phyloP scores from a whole-genome alignment of 2,113 vertebrate species.

The Podiceps cristatus region DNA sequence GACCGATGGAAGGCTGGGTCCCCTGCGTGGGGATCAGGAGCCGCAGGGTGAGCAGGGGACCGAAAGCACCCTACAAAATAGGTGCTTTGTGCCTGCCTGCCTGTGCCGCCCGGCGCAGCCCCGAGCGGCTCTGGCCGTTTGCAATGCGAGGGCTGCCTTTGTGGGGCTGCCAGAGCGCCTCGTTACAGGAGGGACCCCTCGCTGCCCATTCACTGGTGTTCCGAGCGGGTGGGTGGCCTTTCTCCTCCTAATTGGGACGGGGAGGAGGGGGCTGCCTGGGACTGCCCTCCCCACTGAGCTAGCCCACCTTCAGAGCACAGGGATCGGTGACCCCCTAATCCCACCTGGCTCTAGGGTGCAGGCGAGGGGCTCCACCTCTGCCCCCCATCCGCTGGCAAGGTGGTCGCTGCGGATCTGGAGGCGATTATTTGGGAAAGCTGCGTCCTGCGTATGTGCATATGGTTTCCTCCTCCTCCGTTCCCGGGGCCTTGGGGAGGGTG shows the following conservation, averaged over 20 bases:
- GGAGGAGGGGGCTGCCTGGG: background rate
- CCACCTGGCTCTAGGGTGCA: background rate
- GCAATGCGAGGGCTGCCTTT: background rate
- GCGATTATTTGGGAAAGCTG: background rate
- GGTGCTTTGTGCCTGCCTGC: background rate
- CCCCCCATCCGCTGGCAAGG: background rate
- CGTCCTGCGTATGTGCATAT: background rate
- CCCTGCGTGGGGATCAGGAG: rapidly evolving
- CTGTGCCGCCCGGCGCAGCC: rapidly evolving
- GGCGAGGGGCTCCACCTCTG: background rate
- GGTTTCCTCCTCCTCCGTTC: background rate
- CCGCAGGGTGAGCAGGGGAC: rapidly evolving
- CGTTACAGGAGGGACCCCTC: background rate
- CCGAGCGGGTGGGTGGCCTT: rapidly evolving
- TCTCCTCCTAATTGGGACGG: background rate
- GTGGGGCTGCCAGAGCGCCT: background rate
- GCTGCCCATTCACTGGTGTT: background rate
- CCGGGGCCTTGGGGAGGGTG: rapidly evolving
- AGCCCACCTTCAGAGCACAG: rapidly evolving
- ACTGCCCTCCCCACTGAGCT: background rate
- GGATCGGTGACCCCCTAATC: background rate
- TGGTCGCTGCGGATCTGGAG: background rate
- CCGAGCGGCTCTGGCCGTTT: rapidly evolving
- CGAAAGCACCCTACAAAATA: background rate
- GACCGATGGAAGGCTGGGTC: background rate